These are phyloP conservation scores for Saccostrea echinata DNA, from an alignment of 1,140 invertebrate genomes.

Conservation along the genomic window DNA sequence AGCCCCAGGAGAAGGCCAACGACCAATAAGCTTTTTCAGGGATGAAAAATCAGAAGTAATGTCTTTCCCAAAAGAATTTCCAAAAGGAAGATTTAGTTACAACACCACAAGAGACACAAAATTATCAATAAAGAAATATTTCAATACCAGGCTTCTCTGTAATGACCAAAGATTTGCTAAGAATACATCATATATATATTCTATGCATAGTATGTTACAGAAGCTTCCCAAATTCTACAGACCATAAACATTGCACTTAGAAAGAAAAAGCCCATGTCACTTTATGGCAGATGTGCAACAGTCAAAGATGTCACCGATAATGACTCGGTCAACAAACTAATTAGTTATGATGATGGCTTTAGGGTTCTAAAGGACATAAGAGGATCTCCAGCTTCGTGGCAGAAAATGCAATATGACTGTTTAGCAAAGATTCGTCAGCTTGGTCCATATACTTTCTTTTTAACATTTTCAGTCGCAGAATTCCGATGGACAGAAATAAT, in stretches of 20 bases:
- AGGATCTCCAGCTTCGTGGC: constrained; percentile 47
- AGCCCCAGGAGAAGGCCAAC: constrained; percentile 53
- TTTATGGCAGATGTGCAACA: not conserved
- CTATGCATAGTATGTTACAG: constrained; percentile 42
- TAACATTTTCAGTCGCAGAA: constrained; percentile 58
- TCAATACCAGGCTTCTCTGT: constrained; percentile 23
- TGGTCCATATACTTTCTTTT: constrained; percentile 54
- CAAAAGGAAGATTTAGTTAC: not conserved
- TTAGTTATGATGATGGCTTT: constrained; percentile 49
- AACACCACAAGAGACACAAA: not conserved
- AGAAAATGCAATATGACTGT: constrained; percentile 47
- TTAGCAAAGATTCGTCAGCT: constrained; percentile 49
- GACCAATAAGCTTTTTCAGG: constrained; percentile 39
- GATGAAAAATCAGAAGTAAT: constrained; percentile 52
- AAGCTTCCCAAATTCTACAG: constrained; percentile 44
- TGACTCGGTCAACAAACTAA: constrained; percentile 39
- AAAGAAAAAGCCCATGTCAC: constrained; percentile 37
- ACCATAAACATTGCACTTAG: constrained; percentile 30
- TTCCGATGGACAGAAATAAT: constrained; percentile 43
- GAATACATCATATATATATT: constrained; percentile 51
- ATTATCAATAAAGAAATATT: constrained; percentile 30
- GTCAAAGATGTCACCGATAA: not conserved
- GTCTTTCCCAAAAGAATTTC: constrained; percentile 52
- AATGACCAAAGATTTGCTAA: constrained; percentile 44
- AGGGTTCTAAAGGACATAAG: constrained; percentile 39